Base-by-base conservation (phyloP, 1,140 invertebrate genomes). In the Centruroides sculpturatus region DNA sequence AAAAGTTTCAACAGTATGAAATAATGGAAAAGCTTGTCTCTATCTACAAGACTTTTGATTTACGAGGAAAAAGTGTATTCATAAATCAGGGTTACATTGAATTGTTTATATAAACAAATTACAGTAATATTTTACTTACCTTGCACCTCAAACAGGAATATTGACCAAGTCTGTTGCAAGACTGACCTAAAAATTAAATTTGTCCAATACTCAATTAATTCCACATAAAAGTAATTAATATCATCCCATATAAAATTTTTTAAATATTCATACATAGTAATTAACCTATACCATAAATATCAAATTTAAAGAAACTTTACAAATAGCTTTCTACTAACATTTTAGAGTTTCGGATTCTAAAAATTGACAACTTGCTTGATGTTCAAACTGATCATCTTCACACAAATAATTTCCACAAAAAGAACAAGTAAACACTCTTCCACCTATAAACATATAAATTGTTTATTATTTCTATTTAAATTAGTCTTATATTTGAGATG, bases 301-400 rank as follows among this genome's bases (percentile, higher is more conserved):
- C 48, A 49, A 49, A n/a, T 49, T 49, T 55, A 59, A 3, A 55
- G 9, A 59, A 35, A 52, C 54, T 23, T 34, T 10, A 35, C 47
- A 55, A n/a, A n/a, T 2, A 51, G 3, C 54, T 10, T 34, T 12
- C 11, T 64, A 74, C 77, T 81, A 79, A 89, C 92, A 97, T 79
- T 97, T 97, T 69, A 86, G 93, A 70, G 81, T 92, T 68, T 82
- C 92, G 3, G 89, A 85, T 70, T 97, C 92, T 3, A 98, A 73
- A 54, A 93, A 86, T 78, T 95, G 92, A 73, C 93, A 98, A 1
- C 89, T 94, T 8, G 93, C 93, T 78, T 98, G 93, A 77, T 98
- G 93, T 72, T 98, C 93, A 80, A 98, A 97, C 75, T 98, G 93
- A 76, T 98, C 93, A 77, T 98, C 93, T 77, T 98, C 93, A 76